Percentiles rank a stretch among this genome's conserved stretches.
Evolutionary conservation across 2,888 invertebrate species (phyloP).

Genomic region (Scaptomyza reducta): DNA sequence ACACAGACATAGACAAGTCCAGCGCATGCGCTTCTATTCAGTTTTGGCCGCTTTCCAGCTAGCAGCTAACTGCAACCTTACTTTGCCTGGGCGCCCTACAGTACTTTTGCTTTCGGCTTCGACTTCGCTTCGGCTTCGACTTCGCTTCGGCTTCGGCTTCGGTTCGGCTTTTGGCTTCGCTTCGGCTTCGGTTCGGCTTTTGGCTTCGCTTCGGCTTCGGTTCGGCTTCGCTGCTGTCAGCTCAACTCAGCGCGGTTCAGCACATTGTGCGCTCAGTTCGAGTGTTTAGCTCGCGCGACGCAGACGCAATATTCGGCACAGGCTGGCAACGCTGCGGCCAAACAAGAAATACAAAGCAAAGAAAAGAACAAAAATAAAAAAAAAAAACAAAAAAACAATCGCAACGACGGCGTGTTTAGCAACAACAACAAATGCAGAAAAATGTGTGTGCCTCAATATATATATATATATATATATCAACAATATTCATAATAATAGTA

Average conservation of each 20-base stretch:
- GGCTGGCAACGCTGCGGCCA: slow-evolving; percentile 55
- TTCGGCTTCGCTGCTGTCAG: slow-evolving; percentile 12
- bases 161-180: no score
- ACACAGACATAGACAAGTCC: slow-evolving; percentile 28
- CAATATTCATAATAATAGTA: background rate
- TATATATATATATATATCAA: background rate
- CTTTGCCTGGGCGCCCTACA: slow-evolving; percentile 32
- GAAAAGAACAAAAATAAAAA: slow-evolving; percentile 1
- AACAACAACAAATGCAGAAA: slow-evolving; percentile 42
- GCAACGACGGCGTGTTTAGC: slow-evolving; percentile 23
- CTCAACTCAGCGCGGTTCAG: slow-evolving; percentile 1
- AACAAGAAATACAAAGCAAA: slow-evolving; percentile 1
- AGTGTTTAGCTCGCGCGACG: slow-evolving; percentile 73
- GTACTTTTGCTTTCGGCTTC: slow-evolving; percentile 1
- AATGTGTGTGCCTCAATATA: slow-evolving; percentile 26
- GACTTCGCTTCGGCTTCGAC: background rate
- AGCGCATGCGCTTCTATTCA: slow-evolving; percentile 46
- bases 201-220: slow-evolving; percentile 15
- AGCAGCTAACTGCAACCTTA: slow-evolving; percentile 22
- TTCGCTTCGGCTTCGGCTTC: slow-evolving; percentile 2
- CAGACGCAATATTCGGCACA: slow-evolving; percentile 54
- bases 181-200: slow-evolving; percentile 10
- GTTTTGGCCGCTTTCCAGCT: slow-evolving; percentile 34
- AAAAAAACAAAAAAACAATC: slow-evolving; percentile 8
- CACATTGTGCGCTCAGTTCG: slow-evolving; percentile 58